Evolutionary conservation across 2,888 invertebrate genomes (phyloP), one percentile per base, ranked within the genome.

Genomic region (Barypeithes pellucidus): DNA sequence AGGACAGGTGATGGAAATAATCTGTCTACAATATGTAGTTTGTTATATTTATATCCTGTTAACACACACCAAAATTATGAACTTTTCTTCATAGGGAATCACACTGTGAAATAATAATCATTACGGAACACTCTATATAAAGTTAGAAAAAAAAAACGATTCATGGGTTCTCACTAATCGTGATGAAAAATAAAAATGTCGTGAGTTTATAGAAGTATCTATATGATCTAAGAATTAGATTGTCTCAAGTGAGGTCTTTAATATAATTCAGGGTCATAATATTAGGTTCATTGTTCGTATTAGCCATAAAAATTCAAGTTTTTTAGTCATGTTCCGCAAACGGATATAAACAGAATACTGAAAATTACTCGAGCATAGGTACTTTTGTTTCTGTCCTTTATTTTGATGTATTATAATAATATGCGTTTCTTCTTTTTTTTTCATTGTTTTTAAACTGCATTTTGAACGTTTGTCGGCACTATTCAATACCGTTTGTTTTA

Each of bases 241-340:
- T 57, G 54, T 8, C 16, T 16, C 16, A 60, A 60, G 20, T 50
- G 77, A 69, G 79, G 79, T 78, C 78, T 78, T 79, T 79, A 78
- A 73, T 75, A 77, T 75, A 72, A 76, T 78, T 77, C 79, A 79
- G 77, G 79, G 80, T 77, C 79, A 76, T 69, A 75, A 57, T n/a
- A 65, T 52, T 63, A 74, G 71, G 80, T 80, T 80, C 80, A 80
- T 72, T 77, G 80, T 76, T 79, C 79, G 76, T 72, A 76, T 75
- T 74, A 63, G 16, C 63, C 45, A 63, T 47, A 66, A 57, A 57
- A 66, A 66, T 41, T 66, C 52, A 22, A 36, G 36, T 52, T 66
- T 63, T 63, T 65, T 36, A n/a, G 14, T 52, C 54, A 57, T 57
- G 33, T 57, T 33, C 54, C 54, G 54, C 54, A 57, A 57, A 57